Percentiles rank a stretch among this genome's conserved stretches.
Conservation (phyloP, 2,797 vertebrate species). For the Astyanax mexicanus region DNA sequence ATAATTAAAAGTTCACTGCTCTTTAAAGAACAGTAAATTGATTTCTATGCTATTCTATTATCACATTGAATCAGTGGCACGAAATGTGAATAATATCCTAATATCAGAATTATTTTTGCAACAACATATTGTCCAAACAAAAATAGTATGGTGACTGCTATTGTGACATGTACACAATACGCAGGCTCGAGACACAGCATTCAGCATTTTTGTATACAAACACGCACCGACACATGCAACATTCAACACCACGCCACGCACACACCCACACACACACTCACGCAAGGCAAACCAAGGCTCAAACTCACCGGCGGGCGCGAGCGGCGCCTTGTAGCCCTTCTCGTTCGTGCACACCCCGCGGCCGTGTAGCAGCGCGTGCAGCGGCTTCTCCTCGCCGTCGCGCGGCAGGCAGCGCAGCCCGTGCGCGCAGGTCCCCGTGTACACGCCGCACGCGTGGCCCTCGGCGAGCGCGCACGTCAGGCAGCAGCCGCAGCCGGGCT, state of each 20-base stretch:
- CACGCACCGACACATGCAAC: background rate
- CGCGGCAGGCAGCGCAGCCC: constrained; percentile 94
- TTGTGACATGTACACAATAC: no score
- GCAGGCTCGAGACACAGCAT: no score
- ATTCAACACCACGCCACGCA: background rate
- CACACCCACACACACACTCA: background rate
- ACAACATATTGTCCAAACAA: no score
- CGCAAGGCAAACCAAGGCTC: no score
- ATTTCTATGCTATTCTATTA: no score
- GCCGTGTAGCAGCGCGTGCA: constrained; percentile 96
- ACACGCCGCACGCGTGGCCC: constrained; percentile 95
- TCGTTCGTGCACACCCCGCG: constrained; percentile 94
- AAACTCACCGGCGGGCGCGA: constrained; percentile 78
- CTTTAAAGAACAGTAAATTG: no score
- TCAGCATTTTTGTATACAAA: no score
- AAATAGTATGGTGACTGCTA: no score
- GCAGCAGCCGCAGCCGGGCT: constrained; percentile 98
- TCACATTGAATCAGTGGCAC: no score
- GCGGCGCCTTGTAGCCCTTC: constrained; percentile 92
- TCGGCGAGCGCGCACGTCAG: constrained; percentile 95
- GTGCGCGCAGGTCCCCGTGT: constrained; percentile 94
- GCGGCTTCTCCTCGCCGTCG: constrained; percentile 95
- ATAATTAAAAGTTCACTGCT: no score
- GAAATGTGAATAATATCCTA: no score
- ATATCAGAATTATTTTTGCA: no score